These are phyloP conservation scores for Gandaritis pyraliata DNA, from an alignment of 2,888 invertebrate genomes.

Conservation along the genomic window DNA sequence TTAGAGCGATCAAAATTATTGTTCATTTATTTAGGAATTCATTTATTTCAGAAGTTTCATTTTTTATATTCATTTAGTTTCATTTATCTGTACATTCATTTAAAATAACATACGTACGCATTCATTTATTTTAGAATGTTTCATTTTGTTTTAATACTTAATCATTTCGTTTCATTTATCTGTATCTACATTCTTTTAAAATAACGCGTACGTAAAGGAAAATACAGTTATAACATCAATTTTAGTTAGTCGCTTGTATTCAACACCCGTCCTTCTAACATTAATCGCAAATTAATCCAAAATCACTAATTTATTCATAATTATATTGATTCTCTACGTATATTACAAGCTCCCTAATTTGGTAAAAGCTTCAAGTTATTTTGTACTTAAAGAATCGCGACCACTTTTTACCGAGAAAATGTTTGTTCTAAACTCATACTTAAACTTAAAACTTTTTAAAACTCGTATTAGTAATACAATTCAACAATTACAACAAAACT, in stretches of 20 bases:
- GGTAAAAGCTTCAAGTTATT: constrained; percentile 29
- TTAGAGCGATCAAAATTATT: constrained; percentile 3
- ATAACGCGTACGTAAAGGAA: neutral
- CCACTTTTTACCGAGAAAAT: neutral
- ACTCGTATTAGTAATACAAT: too few relatives aligned
- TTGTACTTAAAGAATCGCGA: constrained; percentile 4
- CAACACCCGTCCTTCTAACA: constrained; percentile 40
- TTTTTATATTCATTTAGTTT: neutral
- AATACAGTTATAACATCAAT: neutral
- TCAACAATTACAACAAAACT: too few relatives aligned
- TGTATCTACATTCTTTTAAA: constrained; percentile 11
- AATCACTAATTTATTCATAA: constrained; percentile 29
- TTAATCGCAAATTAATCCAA: constrained; percentile 52
- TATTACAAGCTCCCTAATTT: constrained; percentile 36
- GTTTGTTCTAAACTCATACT: too few relatives aligned
- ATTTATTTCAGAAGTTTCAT: neutral
- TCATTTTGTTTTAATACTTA: neutral
- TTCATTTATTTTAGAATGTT: neutral
- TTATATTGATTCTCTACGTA: constrained; percentile 28
- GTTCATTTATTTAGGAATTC: constrained; percentile 2
- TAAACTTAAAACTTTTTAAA: too few relatives aligned
- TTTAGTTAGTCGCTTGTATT: constrained; percentile 17
- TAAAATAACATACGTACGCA: constrained; percentile 2
- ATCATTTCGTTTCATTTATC: constrained; percentile 2
- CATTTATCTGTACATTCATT: constrained; percentile 5